phyloP scores from a whole-genome alignment of 2,888 invertebrate genomes.

The Hololepta plana region DNA sequence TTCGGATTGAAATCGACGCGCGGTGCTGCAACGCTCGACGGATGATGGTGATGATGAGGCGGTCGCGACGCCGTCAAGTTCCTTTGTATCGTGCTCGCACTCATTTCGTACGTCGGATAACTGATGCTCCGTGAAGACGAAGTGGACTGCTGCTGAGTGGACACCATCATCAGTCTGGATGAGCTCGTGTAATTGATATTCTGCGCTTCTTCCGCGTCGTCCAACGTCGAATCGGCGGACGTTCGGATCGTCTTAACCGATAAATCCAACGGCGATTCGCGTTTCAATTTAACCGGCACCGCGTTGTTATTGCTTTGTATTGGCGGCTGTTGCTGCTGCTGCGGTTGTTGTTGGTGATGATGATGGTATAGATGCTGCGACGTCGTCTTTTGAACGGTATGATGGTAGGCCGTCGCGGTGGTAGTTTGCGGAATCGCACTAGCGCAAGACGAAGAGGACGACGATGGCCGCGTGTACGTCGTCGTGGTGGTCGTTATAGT shows the following conservation, averaged over 20 bases:
- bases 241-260: conserved; percentile 81
- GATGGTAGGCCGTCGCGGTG: conserved; percentile 8
- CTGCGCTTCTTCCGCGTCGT: conserved; percentile 39
- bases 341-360: conserved; percentile 9
- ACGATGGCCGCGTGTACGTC: too few species aligned
- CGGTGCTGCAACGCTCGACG: conserved; percentile 36
- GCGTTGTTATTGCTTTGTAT: conserved; percentile 7
- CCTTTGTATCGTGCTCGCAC: conserved; percentile 16
- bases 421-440: too few species aligned
- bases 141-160: too few species aligned
- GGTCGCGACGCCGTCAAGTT: too few species aligned
- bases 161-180: too few species aligned
- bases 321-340: conserved; percentile 4
- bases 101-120: conserved; percentile 18
- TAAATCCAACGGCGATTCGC: conserved; percentile 69
- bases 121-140: too few species aligned
- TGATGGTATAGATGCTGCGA: conserved; percentile 5
- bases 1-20: conserved; percentile 67
- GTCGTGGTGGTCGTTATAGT: too few species aligned
- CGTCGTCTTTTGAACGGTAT: conserved; percentile 8
- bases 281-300: conserved; percentile 28
- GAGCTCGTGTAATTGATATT: too few species aligned
- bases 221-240: conserved; percentile 72
- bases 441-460: too few species aligned
- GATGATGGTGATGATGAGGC: too few species aligned